Percentiles rank a stretch among this genome's conserved stretches.
phyloP scores from a whole-genome alignment of 2,888 invertebrate species.

The Iselma pallidipennis region DNA sequence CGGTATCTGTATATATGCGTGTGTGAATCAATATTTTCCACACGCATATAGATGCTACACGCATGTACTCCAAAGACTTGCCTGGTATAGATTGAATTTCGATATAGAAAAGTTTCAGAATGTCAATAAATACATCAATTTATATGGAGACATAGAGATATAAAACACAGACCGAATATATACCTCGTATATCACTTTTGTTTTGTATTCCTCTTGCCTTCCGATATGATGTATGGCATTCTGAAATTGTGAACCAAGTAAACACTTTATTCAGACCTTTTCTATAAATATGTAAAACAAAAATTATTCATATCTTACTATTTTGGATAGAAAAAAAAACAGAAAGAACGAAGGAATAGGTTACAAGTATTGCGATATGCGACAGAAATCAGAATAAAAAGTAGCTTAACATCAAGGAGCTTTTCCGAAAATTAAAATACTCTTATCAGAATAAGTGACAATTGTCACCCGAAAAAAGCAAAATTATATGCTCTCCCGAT shows the following conservation, averaged over 20 bases:
- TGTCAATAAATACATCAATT: conserved; percentile 34
- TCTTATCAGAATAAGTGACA: too few species aligned
- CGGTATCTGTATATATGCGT: conserved; percentile 38
- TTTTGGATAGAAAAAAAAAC: too few species aligned
- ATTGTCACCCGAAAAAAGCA: too few species aligned
- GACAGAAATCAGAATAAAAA: too few species aligned
- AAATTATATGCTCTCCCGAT: too few species aligned
- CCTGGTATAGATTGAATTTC: conserved; percentile 26
- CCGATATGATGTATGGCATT: conserved; percentile 22
- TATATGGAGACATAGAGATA: conserved; percentile 19
- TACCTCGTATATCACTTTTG: conserved; percentile 21
- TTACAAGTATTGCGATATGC: too few species aligned
- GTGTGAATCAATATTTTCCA: conserved; percentile 46
- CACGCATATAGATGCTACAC: conserved; percentile 44
- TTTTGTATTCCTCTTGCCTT: conserved; percentile 14
- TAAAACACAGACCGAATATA: conserved; percentile 17
- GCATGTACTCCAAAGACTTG: conserved; percentile 38
- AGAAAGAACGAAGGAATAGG: too few species aligned
- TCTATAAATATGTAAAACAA: neutral
- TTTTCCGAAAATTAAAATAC: too few species aligned
- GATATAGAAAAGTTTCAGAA: conserved; percentile 30
- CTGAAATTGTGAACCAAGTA: conserved; percentile 21
- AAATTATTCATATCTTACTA: neutral
- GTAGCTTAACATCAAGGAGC: too few species aligned
- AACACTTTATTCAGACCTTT: conserved; percentile 18